Evolutionary conservation across 2,113 vertebrate genomes (phyloP), one percentile per base, ranked within the genome.

Genomic region (Dendrocopos noguchii): DNA sequence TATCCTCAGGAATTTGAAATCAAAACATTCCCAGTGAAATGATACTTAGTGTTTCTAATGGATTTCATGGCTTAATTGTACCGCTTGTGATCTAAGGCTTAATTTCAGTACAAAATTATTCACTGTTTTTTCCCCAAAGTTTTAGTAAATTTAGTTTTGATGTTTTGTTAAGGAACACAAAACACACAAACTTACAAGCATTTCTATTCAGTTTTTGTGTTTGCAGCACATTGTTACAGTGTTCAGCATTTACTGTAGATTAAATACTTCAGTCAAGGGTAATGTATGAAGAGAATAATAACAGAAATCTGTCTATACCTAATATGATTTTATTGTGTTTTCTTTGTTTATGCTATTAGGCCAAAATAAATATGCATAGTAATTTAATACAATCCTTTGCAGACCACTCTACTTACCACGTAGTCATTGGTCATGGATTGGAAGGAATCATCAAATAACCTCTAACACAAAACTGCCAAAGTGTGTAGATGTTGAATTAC

Each of bases 41-140:
- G 19, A 77, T 75, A 81, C 21, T 90, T 55, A 64, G 63, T 80
- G 60, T 93, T 96, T 89, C 77, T 88, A 93, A 77, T 84, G 65
- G 64, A 93, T 97, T 95, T 95, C 64, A 74, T 87, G 84, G 55
- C 59, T 87, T 88, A 87, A 90, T 96, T 80, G 64, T 34, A 44
- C 60, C 84, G 42, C 80, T 73, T 73, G 68, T 75, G 59, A 90
- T 93, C 95, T 76, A 57, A 91, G 73, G 56, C 80, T 73, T 84
- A 86, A 82, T 44, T 89, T 76, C 64, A 66, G 63, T 87, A 76
- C 25, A 81, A 89, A 91, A 95, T 93, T 80, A 91, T 63, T 61
- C 50, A 27, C 22, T 90, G 52, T 86, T 95, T 81, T 70, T 80
- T 92, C 63, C 52, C 46, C 64, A 28, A 80, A 94, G 15, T 36